Evolutionary conservation across 2,797 vertebrate genomes (phyloP), one percentile per base, ranked within the genome.

Genomic region (Acanthurus tractus): DNA sequence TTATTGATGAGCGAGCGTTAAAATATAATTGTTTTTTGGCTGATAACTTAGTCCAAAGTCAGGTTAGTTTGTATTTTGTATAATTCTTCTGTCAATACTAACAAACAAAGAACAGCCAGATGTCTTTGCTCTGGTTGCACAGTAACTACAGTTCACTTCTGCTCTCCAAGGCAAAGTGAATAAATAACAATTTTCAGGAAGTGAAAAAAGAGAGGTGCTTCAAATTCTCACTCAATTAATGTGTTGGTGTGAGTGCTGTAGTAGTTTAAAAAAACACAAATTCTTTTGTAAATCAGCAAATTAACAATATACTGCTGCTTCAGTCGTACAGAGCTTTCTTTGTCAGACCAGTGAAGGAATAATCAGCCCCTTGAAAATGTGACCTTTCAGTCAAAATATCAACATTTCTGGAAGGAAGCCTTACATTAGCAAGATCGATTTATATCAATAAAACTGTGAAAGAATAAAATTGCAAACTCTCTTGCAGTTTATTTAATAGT

Each of bases 1-100:
- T 78, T 74, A 75, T 78, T 81, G 18, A 87, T 89, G 82, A 36
- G 1, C 25, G 7, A n/a, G 14, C 4, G 20, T 4, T 22, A 29
- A 50, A 2, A 25, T 38, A 20, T 14, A 10, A 44, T 13, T 50
- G 63, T 34, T 15, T 74, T 70, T 42, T 70, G 38, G 57, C 48
- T 22, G 13, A 29, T 53, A 11, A 45, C 3, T 68, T 17, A 46
- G 58, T 74, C 50, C 62, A 84, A 84, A 79, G 77, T 74, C 17
- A 72, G 77, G 56, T 4, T 0, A 69, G 61, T 48, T 57, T 34
- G 38, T 45, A 46, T 63, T 53, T 46, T 44, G 9, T 23, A 14
- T 17, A 40, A 45, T 69, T 34, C 1, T 34, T 7, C 42, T 48
- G n/a, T 48, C 56, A 49, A 56, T 44, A 58, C 50, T 0, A 56